A percentile compares a stretch with the other conserved stretches of the same genome.
phyloP scores from a whole-genome alignment of 2,888 invertebrate genomes.

The Cephus pygmeus region DNA sequence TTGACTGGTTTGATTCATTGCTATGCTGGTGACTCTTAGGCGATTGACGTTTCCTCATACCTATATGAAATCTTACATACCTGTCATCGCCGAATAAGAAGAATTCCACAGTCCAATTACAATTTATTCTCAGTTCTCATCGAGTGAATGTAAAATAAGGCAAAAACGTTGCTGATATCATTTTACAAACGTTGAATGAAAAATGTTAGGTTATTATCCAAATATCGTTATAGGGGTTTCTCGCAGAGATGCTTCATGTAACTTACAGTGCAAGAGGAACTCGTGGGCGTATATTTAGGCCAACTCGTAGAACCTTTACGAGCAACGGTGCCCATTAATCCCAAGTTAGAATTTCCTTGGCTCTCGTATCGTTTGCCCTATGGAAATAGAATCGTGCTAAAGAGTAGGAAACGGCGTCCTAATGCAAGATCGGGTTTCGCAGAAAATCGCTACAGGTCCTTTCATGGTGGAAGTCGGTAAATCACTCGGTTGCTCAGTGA shows the following conservation, averaged over 20 bases:
- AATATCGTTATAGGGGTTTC: background rate
- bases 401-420: constrained; percentile 24
- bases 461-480: background rate
- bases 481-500: background rate
- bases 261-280: background rate
- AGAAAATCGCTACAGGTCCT: constrained; percentile 28
- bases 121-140: background rate
- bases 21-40: background rate
- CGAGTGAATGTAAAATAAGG: background rate
- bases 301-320: constrained; percentile 51
- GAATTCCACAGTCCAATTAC: background rate
- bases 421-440: constrained; percentile 46
- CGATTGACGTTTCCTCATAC: background rate
- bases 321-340: constrained; percentile 48
- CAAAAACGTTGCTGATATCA: background rate
- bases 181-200: background rate
- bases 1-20: background rate
- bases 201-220: background rate
- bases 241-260: background rate
- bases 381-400: constrained; percentile 43
- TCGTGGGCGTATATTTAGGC: constrained; percentile 41
- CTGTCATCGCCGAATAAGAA: background rate
- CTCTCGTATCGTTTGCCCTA: constrained; percentile 25
- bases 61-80: background rate
- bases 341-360: constrained; percentile 27